Base-by-base conservation (phyloP, 2,888 invertebrate species). In the Bellardia bayeri region DNA sequence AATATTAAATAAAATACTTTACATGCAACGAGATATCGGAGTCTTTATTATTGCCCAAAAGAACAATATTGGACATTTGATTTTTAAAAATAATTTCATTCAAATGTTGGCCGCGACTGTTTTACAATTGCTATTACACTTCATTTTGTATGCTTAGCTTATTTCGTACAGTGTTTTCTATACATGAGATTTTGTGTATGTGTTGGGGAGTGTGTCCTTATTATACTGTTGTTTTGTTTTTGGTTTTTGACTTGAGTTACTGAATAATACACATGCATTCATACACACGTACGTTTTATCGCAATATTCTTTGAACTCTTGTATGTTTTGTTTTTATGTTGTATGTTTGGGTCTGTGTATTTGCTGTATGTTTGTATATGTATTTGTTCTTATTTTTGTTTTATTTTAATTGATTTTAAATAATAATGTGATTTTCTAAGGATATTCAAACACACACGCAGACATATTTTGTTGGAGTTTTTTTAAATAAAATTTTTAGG, bases 321-420 rank as follows among this genome's bases (percentile, higher is more conserved):
- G 42, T 63, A 13, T 72, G 49, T 78, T 51, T 82, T 54, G 5
- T 64, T 58, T 54, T 6, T 16, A 33, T 7, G n/a, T 45, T 63
- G n/a, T 49, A 23, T 56, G 11, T 82, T 40, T 49, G 40, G 72
- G 51, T 42, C 37, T 82, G 51, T 33, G 33, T 33, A 33, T 33
- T 23, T 33, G 33, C 33, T 33, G 33, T 33, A 33, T 33, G 33
- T 33, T 33, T 33, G 33, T 33, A 23, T 23, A 23, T 23, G 23
- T 23, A 23, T 23, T 45, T 75, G 33, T n/a, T 51, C 68, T 49
- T 23, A 40, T 58, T 69, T 45, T 66, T 81, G 76, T 74, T 84
- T 84, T 87, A 78, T 84, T 81, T 84, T 87, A 82, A 87, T 82
- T 87, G 81, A 82, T 84, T 82, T 87, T 68, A 74, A 82, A 78